These are phyloP conservation scores for Heloderma charlesbogerti DNA, from an alignment of 2,113 vertebrate genomes.

Conservation along the genomic window DNA sequence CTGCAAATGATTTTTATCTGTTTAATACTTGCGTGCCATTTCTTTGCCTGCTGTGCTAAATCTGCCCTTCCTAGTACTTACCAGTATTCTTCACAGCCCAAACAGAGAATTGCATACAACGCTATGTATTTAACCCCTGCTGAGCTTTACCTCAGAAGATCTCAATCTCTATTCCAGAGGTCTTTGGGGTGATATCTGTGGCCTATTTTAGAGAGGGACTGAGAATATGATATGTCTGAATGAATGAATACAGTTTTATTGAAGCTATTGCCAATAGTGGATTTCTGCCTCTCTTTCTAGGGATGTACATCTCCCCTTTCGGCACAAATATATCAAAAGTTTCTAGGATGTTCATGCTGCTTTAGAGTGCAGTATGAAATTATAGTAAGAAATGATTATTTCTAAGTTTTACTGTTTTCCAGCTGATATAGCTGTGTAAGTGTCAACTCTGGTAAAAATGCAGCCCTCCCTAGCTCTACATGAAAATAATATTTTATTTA, in stretches of 20 bases:
- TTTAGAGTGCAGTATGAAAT: background rate
- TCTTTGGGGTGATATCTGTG: constrained; percentile 64
- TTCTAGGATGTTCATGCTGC: constrained; percentile 6
- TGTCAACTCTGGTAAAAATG: background rate
- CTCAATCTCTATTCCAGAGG: constrained; percentile 60
- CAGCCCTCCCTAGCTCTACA: background rate
- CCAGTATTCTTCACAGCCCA: constrained; percentile 53
- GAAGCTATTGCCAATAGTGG: constrained; percentile 54
- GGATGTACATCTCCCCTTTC: background rate
- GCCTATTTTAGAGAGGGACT: constrained; percentile 63
- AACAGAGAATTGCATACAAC: constrained; percentile 67
- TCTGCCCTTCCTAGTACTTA: constrained; percentile 58
- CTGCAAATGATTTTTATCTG: background rate
- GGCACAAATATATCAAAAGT: constrained; percentile 36
- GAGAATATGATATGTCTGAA: constrained; percentile 59
- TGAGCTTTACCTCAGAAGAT: constrained; percentile 54
- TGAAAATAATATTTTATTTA: background rate
- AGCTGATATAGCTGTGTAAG: background rate
- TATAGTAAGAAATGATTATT: constrained; percentile 52
- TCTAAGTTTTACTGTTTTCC: background rate
- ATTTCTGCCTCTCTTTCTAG: constrained; percentile 19
- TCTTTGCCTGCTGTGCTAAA: constrained; percentile 58
- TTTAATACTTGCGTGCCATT: background rate
- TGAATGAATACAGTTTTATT: constrained; percentile 41
- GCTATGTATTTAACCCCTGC: constrained; percentile 40